Evolutionary conservation across 2,113 vertebrate genomes (phyloP).

Genomic region (Neolamprologus falcicula): DNA sequence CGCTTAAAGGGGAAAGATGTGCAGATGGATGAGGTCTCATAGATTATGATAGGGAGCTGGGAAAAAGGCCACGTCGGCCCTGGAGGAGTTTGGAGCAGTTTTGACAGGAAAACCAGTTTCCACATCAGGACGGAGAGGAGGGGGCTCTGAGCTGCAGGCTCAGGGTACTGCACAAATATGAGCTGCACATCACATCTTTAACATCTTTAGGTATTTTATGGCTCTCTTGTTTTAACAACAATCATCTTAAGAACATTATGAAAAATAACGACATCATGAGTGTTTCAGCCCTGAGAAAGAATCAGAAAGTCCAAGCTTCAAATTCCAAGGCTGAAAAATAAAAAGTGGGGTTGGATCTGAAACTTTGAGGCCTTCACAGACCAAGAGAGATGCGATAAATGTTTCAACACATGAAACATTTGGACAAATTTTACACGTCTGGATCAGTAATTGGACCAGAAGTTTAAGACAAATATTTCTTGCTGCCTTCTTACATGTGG

Average conservation of each 20-base stretch:
- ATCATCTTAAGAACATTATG: not conserved
- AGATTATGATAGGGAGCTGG: not conserved
- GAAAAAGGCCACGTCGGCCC: not conserved
- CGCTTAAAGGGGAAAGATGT: not conserved
- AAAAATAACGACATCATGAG: accelerated
- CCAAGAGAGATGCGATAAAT: accelerated
- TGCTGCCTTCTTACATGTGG: not conserved
- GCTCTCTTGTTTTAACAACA: not conserved
- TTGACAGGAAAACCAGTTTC: not conserved
- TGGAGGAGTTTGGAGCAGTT: not conserved
- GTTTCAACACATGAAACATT: not conserved
- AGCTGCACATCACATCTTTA: not conserved
- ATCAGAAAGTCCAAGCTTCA: not conserved
- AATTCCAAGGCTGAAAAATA: not conserved
- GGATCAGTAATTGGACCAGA: not conserved
- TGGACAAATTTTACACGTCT: not conserved
- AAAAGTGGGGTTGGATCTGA: not conserved
- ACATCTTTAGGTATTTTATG: not conserved
- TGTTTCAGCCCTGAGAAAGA: not conserved
- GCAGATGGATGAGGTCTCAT: not conserved
- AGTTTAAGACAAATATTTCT: not conserved
- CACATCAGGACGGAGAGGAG: not conserved
- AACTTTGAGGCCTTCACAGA: not conserved
- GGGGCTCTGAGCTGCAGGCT: not conserved
- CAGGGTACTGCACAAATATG: not conserved